These are phyloP conservation scores for Calephelis virginiensis DNA, from an alignment of 1,140 invertebrate species.

Conservation along the genomic window DNA sequence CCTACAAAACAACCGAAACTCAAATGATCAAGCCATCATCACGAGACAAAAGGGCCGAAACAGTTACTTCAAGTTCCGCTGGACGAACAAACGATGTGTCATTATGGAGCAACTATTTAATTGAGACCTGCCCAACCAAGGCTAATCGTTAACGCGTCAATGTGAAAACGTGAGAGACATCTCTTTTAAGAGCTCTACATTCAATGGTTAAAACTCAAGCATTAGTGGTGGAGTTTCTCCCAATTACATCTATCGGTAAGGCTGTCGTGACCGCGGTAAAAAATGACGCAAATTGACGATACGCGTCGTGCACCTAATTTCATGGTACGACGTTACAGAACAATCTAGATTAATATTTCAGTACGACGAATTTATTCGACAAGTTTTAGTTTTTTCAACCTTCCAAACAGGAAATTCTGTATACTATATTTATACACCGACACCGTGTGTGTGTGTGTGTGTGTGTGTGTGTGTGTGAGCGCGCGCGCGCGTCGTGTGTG, in stretches of 20 bases:
- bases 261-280: slow-evolving; percentile 75
- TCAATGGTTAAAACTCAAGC: slow-evolving; percentile 57
- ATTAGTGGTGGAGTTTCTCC: slow-evolving; percentile 72
- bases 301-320: slow-evolving; percentile 76
- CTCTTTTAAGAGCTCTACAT: slow-evolving; percentile 49
- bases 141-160: slow-evolving; percentile 28
- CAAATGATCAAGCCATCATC: slow-evolving; percentile 60
- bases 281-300: slow-evolving; percentile 76
- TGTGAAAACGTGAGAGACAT: slow-evolving; percentile 26
- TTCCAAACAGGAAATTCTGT: too few relatives aligned
- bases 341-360: slow-evolving; percentile 69
- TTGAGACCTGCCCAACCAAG: slow-evolving; percentile 38
- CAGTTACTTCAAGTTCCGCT: slow-evolving; percentile 52
- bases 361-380: slow-evolving; percentile 30
- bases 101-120: slow-evolving; percentile 50
- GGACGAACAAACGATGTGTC: slow-evolving; percentile 48
- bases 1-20: slow-evolving; percentile 46
- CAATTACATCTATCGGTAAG: slow-evolving; percentile 71
- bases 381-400: not conserved
- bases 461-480: too few relatives aligned
- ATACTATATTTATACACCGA: too few relatives aligned
- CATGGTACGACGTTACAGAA: slow-evolving; percentile 66
- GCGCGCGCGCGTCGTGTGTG: too few relatives aligned
- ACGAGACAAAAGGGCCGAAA: slow-evolving; percentile 62
- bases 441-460: too few relatives aligned